A percentile compares a stretch with the other conserved stretches of the same genome.
Conservation (phyloP, 1,140 invertebrate genomes). For the Melipona quadrifasciata region DNA sequence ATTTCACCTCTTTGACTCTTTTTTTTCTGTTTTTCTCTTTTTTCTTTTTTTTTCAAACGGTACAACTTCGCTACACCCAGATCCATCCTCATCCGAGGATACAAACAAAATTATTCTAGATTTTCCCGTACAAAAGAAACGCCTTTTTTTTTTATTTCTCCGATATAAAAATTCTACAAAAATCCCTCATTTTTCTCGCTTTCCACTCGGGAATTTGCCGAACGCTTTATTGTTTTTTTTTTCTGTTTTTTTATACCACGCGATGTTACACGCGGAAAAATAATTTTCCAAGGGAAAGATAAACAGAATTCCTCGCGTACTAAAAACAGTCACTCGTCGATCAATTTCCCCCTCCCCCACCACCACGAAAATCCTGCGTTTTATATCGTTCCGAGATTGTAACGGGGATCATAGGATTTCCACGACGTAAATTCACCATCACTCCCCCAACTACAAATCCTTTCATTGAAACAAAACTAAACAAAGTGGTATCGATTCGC, state of each 20-base stretch:
- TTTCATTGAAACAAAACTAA: not conserved
- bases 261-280: not conserved
- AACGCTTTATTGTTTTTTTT: not conserved
- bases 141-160: not conserved
- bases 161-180: not conserved
- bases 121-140: not conserved
- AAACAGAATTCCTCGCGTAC: not conserved
- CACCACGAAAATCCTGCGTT: not conserved
- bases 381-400: not conserved
- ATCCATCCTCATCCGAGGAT: not conserved
- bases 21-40: too few species aligned
- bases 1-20: not conserved
- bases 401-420: not conserved
- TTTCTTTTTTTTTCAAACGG: not conserved
- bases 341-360: not conserved
- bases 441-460: not conserved
- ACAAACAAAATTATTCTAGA: constrained; percentile 1
- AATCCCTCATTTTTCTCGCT: not conserved
- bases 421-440: not conserved
- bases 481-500: not conserved
- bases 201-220: not conserved
- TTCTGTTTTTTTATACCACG: too few species aligned
- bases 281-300: not conserved
- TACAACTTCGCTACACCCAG: not conserved
- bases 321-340: not conserved